These are phyloP conservation scores for Ceratina australensis DNA, from an alignment of 1,140 invertebrate species.

Conservation along the genomic window DNA sequence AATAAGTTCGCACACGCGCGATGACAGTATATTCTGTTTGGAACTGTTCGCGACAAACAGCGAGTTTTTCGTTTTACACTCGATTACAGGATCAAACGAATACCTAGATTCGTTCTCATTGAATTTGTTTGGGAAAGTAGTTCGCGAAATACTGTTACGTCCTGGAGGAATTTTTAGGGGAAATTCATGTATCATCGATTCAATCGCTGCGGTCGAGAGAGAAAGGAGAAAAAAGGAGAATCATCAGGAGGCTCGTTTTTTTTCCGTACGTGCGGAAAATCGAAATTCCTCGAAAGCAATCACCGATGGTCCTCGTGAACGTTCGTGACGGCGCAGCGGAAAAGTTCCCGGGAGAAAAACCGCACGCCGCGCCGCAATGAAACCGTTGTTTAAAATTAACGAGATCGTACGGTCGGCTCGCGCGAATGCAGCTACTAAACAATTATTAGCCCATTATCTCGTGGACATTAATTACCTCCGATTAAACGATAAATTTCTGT, in stretches of 20 bases:
- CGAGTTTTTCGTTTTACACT: too few species aligned
- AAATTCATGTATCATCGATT: background rate
- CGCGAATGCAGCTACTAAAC: slow-evolving; percentile 17
- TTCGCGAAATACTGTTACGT: too few species aligned
- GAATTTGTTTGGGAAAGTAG: too few species aligned
- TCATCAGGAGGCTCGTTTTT: background rate
- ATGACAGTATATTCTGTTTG: too few species aligned
- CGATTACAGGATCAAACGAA: too few species aligned
- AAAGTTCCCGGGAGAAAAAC: slow-evolving; percentile 26
- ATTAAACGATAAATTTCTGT: slow-evolving; percentile 20
- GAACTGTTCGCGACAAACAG: too few species aligned
- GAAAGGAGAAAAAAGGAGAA: background rate
- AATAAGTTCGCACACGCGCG: too few species aligned
- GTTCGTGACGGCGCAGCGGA: background rate
- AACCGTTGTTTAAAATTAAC: slow-evolving; percentile 39
- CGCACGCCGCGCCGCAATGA: background rate
- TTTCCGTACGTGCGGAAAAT: slow-evolving; percentile 1
- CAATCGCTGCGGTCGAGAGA: background rate
- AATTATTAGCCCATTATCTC: slow-evolving; percentile 40
- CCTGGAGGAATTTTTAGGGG: background rate
- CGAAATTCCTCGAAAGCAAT: slow-evolving; percentile 17
- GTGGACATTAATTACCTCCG: slow-evolving; percentile 20
- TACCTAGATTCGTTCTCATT: background rate
- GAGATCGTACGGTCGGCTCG: background rate
- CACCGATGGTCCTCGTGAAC: background rate